These are phyloP conservation scores for Drosophila sp. DNA, from an alignment of 1,140 invertebrate genomes.

Conservation along the genomic window DNA sequence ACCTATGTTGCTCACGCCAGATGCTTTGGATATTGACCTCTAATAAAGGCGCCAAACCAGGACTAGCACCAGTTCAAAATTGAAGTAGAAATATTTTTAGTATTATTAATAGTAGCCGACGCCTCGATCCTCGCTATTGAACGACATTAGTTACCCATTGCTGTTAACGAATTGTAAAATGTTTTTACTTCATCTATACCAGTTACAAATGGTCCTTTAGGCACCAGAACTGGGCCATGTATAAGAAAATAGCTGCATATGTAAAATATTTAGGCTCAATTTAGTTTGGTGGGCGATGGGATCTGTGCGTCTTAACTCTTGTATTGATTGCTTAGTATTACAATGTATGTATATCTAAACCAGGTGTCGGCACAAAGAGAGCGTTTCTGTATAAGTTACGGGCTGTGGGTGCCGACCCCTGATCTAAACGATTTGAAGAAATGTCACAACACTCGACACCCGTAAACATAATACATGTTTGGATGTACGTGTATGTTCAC, in stretches of 20 bases:
- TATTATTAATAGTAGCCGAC: slow-evolving; percentile 32
- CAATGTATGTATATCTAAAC: neutral
- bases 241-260: neutral
- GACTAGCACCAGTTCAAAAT: slow-evolving; percentile 23
- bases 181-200: neutral
- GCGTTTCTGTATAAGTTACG: too few relatives aligned
- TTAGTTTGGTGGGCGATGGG: neutral
- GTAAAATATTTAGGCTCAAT: neutral
- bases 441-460: slow-evolving; percentile 2
- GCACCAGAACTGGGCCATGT: neutral
- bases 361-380: too few relatives aligned
- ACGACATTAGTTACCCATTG: neutral
- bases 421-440: neutral
- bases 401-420: too few relatives aligned
- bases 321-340: slow-evolving; percentile 15
- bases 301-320: neutral
- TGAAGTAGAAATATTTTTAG: slow-evolving; percentile 24
- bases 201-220: too few relatives aligned
- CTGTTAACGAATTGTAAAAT: neutral
- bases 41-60: slow-evolving; percentile 4
- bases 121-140: slow-evolving; percentile 5
- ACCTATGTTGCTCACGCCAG: slow-evolving; percentile 57
- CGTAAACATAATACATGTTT: neutral
- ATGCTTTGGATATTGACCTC: slow-evolving; percentile 72
- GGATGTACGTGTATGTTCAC: neutral